Evolutionary conservation across 2,888 invertebrate species (phyloP), one percentile per base, ranked within the genome.

Genomic region (Euproctis similis): DNA sequence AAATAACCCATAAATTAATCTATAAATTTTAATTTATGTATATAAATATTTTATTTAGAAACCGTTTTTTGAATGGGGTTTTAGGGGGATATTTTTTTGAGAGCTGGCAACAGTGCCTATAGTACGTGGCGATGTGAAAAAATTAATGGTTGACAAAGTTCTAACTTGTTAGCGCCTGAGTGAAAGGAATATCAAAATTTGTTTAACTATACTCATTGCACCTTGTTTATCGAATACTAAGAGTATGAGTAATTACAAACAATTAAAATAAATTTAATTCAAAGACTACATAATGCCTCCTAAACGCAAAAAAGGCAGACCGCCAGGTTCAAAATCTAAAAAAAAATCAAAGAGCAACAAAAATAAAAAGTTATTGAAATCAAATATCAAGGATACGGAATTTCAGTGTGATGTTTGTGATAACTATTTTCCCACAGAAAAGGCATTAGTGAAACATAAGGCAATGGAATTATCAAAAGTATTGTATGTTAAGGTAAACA

Each of bases 131-230:
- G 36, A 21, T 9, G 21, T 4, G 10, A 5, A 14, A 10, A 11
- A 21, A 10, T 31, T 7, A 10, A 33, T 28, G 23, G 16, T 23
- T 39, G 34, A 20, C 31, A 27, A 26, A 21, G 24, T 21, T 24
- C n/a, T 33, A 8, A 25, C 27, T 12, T 7, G 28, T 12, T 23
- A 60, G 72, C 81, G 81, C 81, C 81, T 81, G 75, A 61, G 74
- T 75, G 75, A 80, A 77, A 76, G 69, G 65, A 70, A 69, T 77
- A 81, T 76, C 80, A 80, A 80, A 70, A 48, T 63, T 59, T 56
- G 43, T 55, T 48, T 39, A 43, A 47, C 56, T 52, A 47, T 52
- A 59, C 56, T 53, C 44, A 39, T 63, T 69, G 55, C 52, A 51
- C 38, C 27, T 37, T 26, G 34, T 29, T 36, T 31, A 23, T 31